These are phyloP conservation scores for Helogale parvula DNA, from an alignment of 2,113 vertebrate genomes.

Conservation along the genomic window DNA sequence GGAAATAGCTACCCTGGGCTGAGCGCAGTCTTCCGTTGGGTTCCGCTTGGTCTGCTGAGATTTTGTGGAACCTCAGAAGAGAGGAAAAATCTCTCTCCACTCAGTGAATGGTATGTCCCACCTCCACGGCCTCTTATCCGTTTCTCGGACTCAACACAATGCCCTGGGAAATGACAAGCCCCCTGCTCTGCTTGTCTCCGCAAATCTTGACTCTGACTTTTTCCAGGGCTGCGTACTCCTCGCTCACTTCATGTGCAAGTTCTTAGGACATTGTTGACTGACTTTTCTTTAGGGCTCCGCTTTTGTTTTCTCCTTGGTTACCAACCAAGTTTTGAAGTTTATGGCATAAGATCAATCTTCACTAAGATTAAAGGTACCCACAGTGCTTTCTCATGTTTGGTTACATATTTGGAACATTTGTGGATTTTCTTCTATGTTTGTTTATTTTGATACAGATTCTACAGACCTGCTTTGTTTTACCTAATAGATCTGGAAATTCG, in stretches of 20 bases:
- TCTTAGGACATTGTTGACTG: neutral
- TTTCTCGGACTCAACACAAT: neutral
- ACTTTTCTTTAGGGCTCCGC: neutral
- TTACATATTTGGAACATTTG: neutral
- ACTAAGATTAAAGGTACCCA: neutral
- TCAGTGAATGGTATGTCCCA: neutral
- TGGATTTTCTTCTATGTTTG: neutral
- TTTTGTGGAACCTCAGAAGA: neutral
- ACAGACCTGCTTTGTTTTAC: neutral
- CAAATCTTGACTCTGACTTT: neutral
- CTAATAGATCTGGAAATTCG: neutral
- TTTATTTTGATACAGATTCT: slow-evolving; percentile 1
- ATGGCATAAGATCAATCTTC: neutral
- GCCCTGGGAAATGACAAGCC: neutral
- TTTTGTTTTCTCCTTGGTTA: neutral
- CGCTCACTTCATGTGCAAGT: neutral
- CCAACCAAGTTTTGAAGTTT: neutral
- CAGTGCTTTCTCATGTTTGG: neutral
- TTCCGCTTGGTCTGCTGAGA: neutral
- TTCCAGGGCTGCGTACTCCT: neutral
- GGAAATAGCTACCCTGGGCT: neutral
- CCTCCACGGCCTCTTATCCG: neutral
- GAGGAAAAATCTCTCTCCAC: neutral
- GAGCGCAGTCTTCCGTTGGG: neutral
- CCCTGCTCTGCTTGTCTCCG: neutral